These are phyloP conservation scores for Poeciliopsis gracilis DNA, from an alignment of 2,797 vertebrate genomes.

Conservation along the genomic window DNA sequence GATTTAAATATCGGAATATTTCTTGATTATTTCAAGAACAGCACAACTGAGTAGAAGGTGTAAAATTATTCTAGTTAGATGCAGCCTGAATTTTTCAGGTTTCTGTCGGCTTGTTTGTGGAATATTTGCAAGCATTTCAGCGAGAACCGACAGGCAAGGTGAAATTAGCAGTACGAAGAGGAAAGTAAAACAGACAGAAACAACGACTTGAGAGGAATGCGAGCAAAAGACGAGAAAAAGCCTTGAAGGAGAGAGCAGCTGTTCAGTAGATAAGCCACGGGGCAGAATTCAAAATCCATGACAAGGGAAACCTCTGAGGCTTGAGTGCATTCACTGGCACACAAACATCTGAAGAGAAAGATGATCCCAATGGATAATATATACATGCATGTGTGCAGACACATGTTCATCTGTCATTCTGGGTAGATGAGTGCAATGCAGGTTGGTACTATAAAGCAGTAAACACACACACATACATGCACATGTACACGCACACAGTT, in stretches of 20 bases:
- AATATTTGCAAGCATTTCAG: slow-evolving; percentile 13
- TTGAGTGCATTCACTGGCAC: slow-evolving; percentile 35
- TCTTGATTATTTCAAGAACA: background rate
- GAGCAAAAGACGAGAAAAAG: slow-evolving; percentile 63
- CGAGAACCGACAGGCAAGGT: slow-evolving; percentile 15
- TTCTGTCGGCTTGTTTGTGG: slow-evolving; percentile 15
- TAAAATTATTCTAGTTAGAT: slow-evolving; percentile 13
- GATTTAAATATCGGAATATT: background rate
- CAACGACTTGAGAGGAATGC: slow-evolving; percentile 60
- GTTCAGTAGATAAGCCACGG: slow-evolving; percentile 65
- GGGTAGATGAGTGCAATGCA: background rate
- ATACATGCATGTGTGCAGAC: slow-evolving; percentile 7
- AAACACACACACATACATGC: background rate
- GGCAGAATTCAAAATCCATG: slow-evolving; percentile 71
- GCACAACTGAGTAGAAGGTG: background rate
- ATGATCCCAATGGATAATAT: slow-evolving; percentile 19
- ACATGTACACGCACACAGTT: background rate
- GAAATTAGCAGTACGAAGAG: slow-evolving; percentile 24
- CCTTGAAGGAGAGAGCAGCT: slow-evolving; percentile 73
- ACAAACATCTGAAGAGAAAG: slow-evolving; percentile 30
- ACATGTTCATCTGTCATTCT: slow-evolving; percentile 12
- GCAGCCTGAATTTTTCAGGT: slow-evolving; percentile 16
- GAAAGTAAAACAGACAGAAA: slow-evolving; percentile 37
- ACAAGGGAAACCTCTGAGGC: slow-evolving; percentile 65
- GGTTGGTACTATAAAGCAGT: background rate